Conservation (phyloP, 2,888 invertebrate species). For the Acanthosepion pharaonis region DNA sequence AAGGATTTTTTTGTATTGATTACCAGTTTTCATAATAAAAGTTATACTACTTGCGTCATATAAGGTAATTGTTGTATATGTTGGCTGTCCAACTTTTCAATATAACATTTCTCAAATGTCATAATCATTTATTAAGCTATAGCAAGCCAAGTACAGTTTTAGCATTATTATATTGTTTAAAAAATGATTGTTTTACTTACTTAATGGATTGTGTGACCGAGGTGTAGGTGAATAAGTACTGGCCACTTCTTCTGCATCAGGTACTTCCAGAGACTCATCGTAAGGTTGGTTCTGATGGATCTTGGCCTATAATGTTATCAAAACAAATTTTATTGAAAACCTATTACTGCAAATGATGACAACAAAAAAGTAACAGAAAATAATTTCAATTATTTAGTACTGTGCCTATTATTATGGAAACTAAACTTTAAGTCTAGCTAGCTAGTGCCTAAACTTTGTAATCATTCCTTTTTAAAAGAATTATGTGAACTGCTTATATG, state of each 20-base stretch:
- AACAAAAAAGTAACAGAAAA: not conserved
- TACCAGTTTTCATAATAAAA: no score
- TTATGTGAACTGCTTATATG: no score
- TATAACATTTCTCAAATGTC: not conserved
- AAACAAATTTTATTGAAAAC: not conserved
- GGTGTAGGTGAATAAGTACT: constrained; percentile 74
- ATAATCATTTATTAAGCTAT: not conserved
- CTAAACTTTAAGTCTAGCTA: no score
- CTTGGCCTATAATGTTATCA: constrained; percentile 57
- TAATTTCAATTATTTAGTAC: not conserved
- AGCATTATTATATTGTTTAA: not conserved
- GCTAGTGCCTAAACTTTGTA: no score
- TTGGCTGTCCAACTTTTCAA: no score
- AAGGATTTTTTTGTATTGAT: no score
- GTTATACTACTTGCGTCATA: no score
- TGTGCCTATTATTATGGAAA: no score
- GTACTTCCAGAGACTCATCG: constrained; percentile 75
- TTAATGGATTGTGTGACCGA: constrained; percentile 62
- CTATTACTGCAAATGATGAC: not conserved
- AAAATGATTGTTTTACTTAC: constrained; percentile 50
- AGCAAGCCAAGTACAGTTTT: not conserved
- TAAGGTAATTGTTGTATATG: no score
- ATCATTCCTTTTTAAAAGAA: no score
- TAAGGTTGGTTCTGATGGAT: constrained; percentile 74
- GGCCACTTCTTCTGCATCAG: constrained; percentile 74